Evolutionary conservation across 64 coral and sea anemone species (phyloP).

Genomic region (Stichodactyla mertensii): DNA sequence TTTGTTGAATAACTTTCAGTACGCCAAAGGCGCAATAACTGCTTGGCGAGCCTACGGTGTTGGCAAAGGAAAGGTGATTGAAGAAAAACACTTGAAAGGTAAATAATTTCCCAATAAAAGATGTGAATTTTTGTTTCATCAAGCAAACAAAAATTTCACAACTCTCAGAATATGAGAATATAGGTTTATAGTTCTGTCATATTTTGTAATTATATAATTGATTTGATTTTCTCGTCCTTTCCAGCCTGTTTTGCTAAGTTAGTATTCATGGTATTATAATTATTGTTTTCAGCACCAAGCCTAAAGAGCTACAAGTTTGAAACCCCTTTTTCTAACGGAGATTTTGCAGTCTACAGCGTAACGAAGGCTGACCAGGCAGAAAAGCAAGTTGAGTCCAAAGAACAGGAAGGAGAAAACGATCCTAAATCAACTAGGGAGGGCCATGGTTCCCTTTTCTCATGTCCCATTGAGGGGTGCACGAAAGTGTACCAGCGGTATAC

Average conservation of each 20-base stretch:
- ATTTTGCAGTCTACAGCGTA: slow-evolving; percentile 15
- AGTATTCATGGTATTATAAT: not conserved
- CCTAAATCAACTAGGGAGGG: not conserved
- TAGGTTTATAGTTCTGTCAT: no score
- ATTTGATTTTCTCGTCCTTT: not conserved
- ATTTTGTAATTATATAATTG: not conserved
- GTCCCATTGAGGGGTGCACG: slow-evolving; percentile 17
- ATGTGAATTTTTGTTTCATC: no score
- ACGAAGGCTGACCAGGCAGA: not conserved
- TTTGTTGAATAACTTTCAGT: slow-evolving; percentile 15
- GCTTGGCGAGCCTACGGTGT: slow-evolving; percentile 11
- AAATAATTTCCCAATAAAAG: no score
- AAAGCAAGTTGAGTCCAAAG: not conserved
- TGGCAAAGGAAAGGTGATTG: slow-evolving; percentile 9
- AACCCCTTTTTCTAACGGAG: slow-evolving; percentile 1
- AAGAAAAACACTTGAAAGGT: no score
- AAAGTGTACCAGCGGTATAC: slow-evolving; percentile 29
- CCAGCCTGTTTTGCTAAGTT: not conserved
- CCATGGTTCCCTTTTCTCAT: slow-evolving; percentile 16
- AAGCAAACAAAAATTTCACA: no score
- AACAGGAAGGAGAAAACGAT: slow-evolving; percentile 13
- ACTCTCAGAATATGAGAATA: no score
- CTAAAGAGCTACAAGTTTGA: slow-evolving; percentile 12
- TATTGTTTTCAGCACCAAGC: not conserved
- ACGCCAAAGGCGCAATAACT: no score